phyloP scores from a whole-genome alignment of 2,797 vertebrate genomes.

The Falco rusticolus region DNA sequence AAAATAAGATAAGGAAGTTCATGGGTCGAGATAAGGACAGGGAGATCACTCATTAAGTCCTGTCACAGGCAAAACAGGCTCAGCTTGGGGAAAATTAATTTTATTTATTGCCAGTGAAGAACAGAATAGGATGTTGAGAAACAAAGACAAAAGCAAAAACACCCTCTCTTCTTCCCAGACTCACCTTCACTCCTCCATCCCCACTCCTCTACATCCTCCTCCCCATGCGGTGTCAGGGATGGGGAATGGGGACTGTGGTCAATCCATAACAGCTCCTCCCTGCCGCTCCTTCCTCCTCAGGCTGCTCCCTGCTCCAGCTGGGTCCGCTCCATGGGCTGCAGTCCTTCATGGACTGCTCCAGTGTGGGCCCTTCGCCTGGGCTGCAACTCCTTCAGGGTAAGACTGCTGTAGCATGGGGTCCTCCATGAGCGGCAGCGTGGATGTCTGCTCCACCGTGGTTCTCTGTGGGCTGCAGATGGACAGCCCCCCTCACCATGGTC shows the following conservation, averaged over 20 bases:
- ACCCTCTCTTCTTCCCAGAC: not conserved
- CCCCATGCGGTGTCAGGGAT: fast-evolving
- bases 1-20: not conserved
- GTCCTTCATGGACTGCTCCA: not conserved
- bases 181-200: not conserved
- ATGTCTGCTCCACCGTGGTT: not conserved
- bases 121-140: not conserved
- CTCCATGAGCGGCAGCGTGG: not conserved
- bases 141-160: not conserved
- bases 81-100: not conserved
- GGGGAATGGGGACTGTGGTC: not conserved
- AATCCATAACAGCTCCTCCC: not conserved
- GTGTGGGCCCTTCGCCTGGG: not conserved
- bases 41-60: not conserved
- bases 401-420: not conserved
- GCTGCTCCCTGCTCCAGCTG: not conserved
- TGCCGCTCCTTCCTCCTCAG: not conserved
- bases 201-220: not conserved
- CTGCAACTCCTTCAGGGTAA: not conserved
- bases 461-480: fast-evolving
- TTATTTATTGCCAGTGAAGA: not conserved
- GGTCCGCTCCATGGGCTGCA: not conserved
- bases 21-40: not conserved
- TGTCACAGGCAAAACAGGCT: not conserved
- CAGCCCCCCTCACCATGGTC: not conserved